Evolutionary conservation across 2,113 vertebrate genomes (phyloP).

Genomic region (Climacteris rufus): DNA sequence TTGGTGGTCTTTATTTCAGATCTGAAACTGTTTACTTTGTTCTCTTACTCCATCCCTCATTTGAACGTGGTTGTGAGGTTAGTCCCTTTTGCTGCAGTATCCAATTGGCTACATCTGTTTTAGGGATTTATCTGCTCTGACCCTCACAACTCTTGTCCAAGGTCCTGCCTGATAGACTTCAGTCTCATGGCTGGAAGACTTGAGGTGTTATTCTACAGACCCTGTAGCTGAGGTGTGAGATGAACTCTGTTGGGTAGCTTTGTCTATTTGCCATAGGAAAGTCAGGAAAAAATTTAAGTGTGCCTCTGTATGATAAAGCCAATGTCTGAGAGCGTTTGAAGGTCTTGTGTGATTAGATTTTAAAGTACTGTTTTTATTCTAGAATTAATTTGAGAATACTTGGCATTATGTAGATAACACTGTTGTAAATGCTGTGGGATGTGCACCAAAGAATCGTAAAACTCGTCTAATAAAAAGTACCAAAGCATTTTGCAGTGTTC

Average conservation of each 20-base stretch:
- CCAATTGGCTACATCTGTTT: rapidly evolving
- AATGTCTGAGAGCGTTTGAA: neutral
- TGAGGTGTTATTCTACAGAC: neutral
- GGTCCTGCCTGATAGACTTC: neutral
- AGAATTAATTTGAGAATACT: neutral
- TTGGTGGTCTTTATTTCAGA: neutral
- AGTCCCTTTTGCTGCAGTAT: neutral
- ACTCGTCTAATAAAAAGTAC: neutral
- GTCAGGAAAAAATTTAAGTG: neutral
- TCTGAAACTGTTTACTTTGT: neutral
- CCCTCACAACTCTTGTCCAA: neutral
- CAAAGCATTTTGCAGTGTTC: neutral
- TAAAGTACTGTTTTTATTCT: neutral
- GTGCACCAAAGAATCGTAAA: neutral
- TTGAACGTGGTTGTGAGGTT: neutral
- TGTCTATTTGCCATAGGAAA: neutral
- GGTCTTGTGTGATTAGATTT: neutral
- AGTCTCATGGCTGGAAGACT: rapidly evolving
- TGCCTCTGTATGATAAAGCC: neutral
- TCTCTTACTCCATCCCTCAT: neutral
- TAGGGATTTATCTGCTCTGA: neutral
- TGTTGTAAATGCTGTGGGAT: neutral
- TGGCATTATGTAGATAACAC: neutral
- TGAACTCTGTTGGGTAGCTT: neutral
- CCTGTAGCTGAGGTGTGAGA: neutral